Evolutionary conservation across 2,888 invertebrate species (phyloP).

Genomic region (Luperina nickerlii): DNA sequence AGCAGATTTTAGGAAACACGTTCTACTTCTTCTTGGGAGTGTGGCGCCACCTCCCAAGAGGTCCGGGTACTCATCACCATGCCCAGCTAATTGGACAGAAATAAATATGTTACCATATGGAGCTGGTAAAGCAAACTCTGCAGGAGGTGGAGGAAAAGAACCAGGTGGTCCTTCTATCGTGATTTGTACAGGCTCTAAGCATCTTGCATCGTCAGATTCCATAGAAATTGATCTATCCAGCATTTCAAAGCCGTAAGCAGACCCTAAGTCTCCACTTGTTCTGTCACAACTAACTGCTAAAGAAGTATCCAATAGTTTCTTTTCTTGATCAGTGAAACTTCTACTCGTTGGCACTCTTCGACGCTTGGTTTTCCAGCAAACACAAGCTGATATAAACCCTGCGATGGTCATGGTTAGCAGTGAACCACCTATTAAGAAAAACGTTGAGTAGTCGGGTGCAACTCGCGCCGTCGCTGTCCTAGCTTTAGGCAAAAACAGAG

Average conservation of each 20-base stretch:
- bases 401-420: slow-evolving; percentile 92
- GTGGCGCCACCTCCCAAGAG: slow-evolving; percentile 90
- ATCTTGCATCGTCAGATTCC: slow-evolving; percentile 87
- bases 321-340: slow-evolving; percentile 97
- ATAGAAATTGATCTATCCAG: slow-evolving; percentile 87
- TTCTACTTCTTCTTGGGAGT: slow-evolving; percentile 87
- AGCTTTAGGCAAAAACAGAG: slow-evolving; percentile 86
- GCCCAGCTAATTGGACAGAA: slow-evolving; percentile 94
- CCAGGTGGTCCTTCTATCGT: slow-evolving; percentile 89
- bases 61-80: slow-evolving; percentile 94
- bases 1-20: slow-evolving; percentile 91
- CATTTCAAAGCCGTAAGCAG: slow-evolving; percentile 89
- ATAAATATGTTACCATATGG: slow-evolving; percentile 95
- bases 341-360: slow-evolving; percentile 92
- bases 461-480: slow-evolving; percentile 94
- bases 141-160: slow-evolving; percentile 85
- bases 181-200: slow-evolving; percentile 91
- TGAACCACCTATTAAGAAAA: slow-evolving; percentile 93
- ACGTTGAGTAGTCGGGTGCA: slow-evolving; percentile 93
- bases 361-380: slow-evolving; percentile 92
- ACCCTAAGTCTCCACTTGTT: slow-evolving; percentile 92
- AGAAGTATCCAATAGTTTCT: slow-evolving; percentile 95
- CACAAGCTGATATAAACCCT: slow-evolving; percentile 88
- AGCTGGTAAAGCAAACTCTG: slow-evolving; percentile 87
- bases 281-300: slow-evolving; percentile 91